Base-by-base conservation (phyloP, 2,797 vertebrate genomes). In the Strix occidentalis region DNA sequence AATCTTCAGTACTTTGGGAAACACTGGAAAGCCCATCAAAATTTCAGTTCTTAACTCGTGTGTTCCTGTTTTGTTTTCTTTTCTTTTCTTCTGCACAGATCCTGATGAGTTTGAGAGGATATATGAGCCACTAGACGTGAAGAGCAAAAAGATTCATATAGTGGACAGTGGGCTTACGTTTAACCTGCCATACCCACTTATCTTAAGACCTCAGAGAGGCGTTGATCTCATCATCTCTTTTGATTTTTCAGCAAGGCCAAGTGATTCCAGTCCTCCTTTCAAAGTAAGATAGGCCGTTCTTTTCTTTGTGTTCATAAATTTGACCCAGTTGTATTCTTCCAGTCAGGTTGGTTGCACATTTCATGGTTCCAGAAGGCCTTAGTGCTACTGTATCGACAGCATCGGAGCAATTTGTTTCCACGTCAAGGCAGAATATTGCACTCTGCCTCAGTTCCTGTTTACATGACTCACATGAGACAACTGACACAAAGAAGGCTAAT, bases 101-200 rank as follows among this genome's bases (percentile, higher is more conserved):
- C 99, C 99, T 14, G 99, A 99, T 46, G 99, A 99, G 95, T 99
- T 99, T 97, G 99, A 99, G 78, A 98, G 97, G 50, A 99, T 99
- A 92, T 99, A 99, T 12, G 99, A 99, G 94, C 99, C 99, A 15
- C 97, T 99, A 91, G 99, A 99, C 48, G 99, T 99, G 90, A 99
- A 99, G 97, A 99, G 99, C 96, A 99, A 99, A 95, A 99, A 99
- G 98, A 99, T 99, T 91, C 99, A 99, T 5, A 97, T 99, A 2
- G 99, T 99, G 85, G 99, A 99, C 98, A 99, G 99, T 4, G 99
- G 99, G 43, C 98, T 99, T 96, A 99, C 99, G 1, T 99, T 99
- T 91, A 99, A 99, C 98, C 98, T 99, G 21, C 99, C 99, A 0
- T 99, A 99, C 84, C 99, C 99, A 0, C 98, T 99, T 94, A 98